These are phyloP conservation scores for Hexactinellida sp. DNA, from an alignment of 37 sponge, comb jelly and placozoan species.

Conservation along the genomic window DNA sequence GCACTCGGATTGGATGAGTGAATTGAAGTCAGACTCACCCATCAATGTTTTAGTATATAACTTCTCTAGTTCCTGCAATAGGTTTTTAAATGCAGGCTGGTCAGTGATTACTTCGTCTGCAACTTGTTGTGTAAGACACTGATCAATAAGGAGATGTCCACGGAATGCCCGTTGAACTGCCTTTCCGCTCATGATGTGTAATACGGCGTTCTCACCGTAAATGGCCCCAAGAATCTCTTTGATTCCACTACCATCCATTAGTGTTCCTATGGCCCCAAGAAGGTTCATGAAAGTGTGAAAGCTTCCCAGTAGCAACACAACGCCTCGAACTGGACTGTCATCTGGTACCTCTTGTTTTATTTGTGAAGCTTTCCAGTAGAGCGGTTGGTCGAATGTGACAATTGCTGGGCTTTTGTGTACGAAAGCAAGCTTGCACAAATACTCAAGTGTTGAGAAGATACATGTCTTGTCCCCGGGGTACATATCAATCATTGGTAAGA, in stretches of 20 bases:
- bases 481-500: not conserved
- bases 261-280: constrained; percentile 12
- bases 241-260: constrained; percentile 18
- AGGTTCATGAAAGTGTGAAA: constrained; percentile 4
- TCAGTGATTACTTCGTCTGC: too few relatives aligned
- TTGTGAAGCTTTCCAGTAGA: constrained; percentile 4
- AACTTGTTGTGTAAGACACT: too few relatives aligned
- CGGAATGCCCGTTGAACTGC: constrained; percentile 27
- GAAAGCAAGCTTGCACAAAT: not conserved
- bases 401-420: not conserved
- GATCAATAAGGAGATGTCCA: constrained; percentile 23
- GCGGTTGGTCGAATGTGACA: constrained; percentile 19
- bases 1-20: too few relatives aligned
- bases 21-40: too few relatives aligned
- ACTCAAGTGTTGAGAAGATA: constrained; percentile 2
- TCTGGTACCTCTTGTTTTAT: not conserved
- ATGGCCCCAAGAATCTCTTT: constrained; percentile 8
- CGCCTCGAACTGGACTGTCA: not conserved
- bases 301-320: not conserved
- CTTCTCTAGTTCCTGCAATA: too few relatives aligned
- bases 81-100: too few relatives aligned
- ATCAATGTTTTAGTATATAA: too few relatives aligned
- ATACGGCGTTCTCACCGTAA: constrained; percentile 26
- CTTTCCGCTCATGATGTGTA: constrained; percentile 25
- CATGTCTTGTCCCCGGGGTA: not conserved